These are phyloP conservation scores for Drosophila mercatorum DNA, from an alignment of 2,888 invertebrate species.

Conservation along the genomic window DNA sequence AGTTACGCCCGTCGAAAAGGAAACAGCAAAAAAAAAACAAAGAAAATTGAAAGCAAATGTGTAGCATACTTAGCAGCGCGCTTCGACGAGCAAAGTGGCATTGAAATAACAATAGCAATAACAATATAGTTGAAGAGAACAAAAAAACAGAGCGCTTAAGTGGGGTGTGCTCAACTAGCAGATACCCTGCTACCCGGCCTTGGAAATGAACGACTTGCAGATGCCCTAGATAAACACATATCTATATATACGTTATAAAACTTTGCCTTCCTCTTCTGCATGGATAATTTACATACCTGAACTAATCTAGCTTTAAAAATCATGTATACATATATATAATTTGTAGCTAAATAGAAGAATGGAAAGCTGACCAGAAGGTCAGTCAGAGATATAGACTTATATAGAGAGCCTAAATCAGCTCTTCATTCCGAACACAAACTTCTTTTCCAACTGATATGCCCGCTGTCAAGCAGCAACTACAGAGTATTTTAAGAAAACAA, in stretches of 20 bases:
- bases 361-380: neutral
- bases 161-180: neutral
- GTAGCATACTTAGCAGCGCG: slow-evolving; percentile 71
- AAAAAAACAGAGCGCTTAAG: neutral
- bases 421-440: neutral
- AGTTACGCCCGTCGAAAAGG: slow-evolving; percentile 10
- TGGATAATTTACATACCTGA: no score
- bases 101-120: slow-evolving; percentile 67
- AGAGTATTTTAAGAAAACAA: slow-evolving; percentile 11
- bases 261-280: no score
- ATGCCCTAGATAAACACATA: neutral
- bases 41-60: slow-evolving; percentile 61
- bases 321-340: no score
- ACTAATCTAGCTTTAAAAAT: no score
- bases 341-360: neutral
- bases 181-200: no score
- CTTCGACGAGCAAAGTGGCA: slow-evolving; percentile 63
- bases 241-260: no score
- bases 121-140: slow-evolving; percentile 27
- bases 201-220: neutral
- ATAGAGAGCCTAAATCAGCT: neutral
- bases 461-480: neutral
- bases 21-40: slow-evolving; percentile 31
- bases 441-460: neutral
- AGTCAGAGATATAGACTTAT: no score